Base-by-base conservation (phyloP, 2,797 vertebrate genomes). In the Bovichtus diacanthus region DNA sequence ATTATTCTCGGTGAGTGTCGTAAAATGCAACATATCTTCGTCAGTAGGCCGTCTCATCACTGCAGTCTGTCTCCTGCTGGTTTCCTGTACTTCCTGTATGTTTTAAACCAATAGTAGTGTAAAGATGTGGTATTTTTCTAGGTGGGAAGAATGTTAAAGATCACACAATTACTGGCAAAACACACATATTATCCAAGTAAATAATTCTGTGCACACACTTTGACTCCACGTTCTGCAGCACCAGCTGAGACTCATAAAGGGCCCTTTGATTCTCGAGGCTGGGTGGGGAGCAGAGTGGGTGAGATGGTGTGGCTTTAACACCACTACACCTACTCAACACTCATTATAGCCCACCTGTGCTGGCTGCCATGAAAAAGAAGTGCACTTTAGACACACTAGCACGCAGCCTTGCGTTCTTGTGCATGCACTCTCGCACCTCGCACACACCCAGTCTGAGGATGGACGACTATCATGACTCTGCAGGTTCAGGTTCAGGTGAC, bases 161-260 rank as follows among this genome's bases (percentile, higher is more conserved):
- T 76, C 54, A 73, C 41, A 50, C 49, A 58, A 66, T 79, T 54
- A 47, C 60, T 72, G 44, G 54, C 69, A 68, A 80, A 62, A 55
- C 39, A 44, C 16, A 29, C 19, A 39, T 19, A 10, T 70, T 31
- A 70, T 43, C 12, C 2, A 47, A 36, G 4, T 67, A 50, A 75
- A 39, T 69, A 31, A 34, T 68, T 72, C 43, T 34, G 16, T 41
- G 53, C 61, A 63, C 44, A 38, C 27, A 43, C 31, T 64, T 53
- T 39, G 55, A 53, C 34, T 50, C 25, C 11, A 11, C 1, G 8
- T 68, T 77, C 55, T 64, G 64, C 53, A 39, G 60, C 59, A 79
- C 44, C 38, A 82, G 82, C 81, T 85, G 73, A 87, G 65, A 56
- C 75, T 83, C 73, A 93, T 90, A 90, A 89, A 92, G 88, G 81